Base-by-base conservation (phyloP, 2,113 vertebrate genomes). In the Progne subis region DNA sequence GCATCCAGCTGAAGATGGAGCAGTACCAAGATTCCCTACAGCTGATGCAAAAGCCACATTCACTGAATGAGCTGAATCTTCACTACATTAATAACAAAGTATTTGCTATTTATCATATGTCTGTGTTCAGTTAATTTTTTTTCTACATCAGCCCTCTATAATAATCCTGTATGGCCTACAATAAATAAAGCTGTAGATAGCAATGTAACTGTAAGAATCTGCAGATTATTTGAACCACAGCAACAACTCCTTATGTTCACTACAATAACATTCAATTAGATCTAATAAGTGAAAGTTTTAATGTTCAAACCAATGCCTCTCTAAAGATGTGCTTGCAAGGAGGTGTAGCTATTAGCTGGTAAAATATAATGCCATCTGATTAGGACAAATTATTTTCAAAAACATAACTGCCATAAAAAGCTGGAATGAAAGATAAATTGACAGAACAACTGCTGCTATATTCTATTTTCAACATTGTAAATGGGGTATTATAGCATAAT, bases 391-490 rank as follows among this genome's bases (percentile, higher is more conserved):
- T 96, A 96, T 95, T 96, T 94, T 96, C 93, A 89, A 95, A 95
- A 95, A 95, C 59, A 68, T 95, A 95, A 86, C 82, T 94, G 89
- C 84, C 95, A 92, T 82, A 86, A 96, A 97, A 95, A 86, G 43
- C 67, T 83, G 95, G 95, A 97, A 95, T 64, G 74, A 88, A 97
- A 90, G 87, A 59, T 91, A 96, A 97, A 97, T 83, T 97, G 97
- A 97, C 96, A 98, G 97, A 98, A 97, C 87, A 72, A 96, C 95
- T 94, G 96, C 95, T 96, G 95, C n/a, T 96, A 95, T 96, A 94
- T 96, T 98, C 96, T 98, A 98, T 98, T 98, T 98, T 97, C 81
- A 95, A 88, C 95, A 93, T 95, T 98, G 96, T 97, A 98, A 98
- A 97, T 96, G 94, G 92, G 83, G 97, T 98, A 98, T 98, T 98